These are phyloP conservation scores for Platorchestia sp. DNA, from an alignment of 1,140 invertebrate species.

Conservation along the genomic window DNA sequence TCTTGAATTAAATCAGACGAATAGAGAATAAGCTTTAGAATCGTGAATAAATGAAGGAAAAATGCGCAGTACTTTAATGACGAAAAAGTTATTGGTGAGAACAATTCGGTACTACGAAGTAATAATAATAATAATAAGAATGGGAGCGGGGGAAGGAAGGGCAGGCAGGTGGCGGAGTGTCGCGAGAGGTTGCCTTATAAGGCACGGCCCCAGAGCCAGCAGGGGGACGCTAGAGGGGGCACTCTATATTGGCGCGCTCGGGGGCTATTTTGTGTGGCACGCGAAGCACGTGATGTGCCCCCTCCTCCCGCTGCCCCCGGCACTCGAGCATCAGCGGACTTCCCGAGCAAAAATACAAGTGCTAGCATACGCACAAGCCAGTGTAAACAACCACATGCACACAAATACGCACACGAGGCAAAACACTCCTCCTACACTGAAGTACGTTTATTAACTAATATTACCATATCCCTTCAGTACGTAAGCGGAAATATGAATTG, in stretches of 20 bases:
- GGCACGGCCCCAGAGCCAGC: neutral
- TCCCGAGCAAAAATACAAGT: constrained; percentile 29
- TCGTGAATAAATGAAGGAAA: neutral
- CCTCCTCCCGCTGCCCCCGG: neutral
- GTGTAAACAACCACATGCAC: neutral
- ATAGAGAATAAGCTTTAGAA: too few species aligned
- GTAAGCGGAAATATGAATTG: too few species aligned
- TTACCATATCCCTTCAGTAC: too few species aligned
- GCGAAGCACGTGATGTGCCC: constrained; percentile 20
- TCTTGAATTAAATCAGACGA: too few species aligned
- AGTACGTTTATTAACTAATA: neutral
- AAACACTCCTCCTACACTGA: neutral
- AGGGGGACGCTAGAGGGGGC: neutral
- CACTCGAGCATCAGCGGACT: constrained; percentile 29
- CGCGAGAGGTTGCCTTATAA: constrained; percentile 4
- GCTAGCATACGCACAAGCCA: neutral
- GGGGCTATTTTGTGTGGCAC: constrained; percentile 37
- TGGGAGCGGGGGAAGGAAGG: neutral
- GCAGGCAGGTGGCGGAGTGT: neutral
- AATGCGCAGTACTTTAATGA: neutral
- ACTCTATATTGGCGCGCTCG: constrained; percentile 24
- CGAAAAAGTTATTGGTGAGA: too few species aligned
- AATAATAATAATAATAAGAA: neutral
- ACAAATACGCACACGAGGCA: neutral
- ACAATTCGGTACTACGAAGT: neutral